Evolutionary conservation across 2,797 vertebrate species (phyloP).

Genomic region (Pipistrellus kuhlii): DNA sequence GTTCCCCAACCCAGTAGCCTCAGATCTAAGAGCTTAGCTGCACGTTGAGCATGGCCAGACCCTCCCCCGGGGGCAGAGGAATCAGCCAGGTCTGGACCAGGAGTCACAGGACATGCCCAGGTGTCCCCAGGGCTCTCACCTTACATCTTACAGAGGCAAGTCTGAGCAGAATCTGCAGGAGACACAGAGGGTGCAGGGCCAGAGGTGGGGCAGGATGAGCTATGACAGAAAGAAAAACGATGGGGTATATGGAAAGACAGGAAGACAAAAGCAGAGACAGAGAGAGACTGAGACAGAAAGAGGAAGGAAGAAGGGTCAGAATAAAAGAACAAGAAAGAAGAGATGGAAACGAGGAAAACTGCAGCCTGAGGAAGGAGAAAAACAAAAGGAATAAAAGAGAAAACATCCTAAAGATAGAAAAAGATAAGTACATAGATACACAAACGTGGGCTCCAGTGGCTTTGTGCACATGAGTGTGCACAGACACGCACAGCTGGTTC

Average conservation of each 20-base stretch:
- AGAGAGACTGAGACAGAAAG: background rate
- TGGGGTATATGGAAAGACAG: background rate
- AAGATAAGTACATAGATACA: background rate
- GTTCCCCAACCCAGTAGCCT: fast-evolving
- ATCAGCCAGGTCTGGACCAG: background rate
- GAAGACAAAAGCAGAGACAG: background rate
- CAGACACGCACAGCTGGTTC: fast-evolving
- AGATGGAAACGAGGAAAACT: background rate
- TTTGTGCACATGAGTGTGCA: background rate
- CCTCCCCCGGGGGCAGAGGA: background rate
- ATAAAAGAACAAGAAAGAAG: background rate
- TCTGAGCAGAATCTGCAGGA: background rate
- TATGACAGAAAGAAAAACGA: background rate
- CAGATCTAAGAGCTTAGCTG: background rate
- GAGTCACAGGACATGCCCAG: background rate
- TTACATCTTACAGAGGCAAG: background rate
- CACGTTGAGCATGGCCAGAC: fast-evolving
- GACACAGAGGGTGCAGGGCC: background rate
- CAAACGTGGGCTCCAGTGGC: fast-evolving
- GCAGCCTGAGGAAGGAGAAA: background rate
- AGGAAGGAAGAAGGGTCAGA: background rate
- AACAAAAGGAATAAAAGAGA: background rate
- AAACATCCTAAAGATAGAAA: background rate
- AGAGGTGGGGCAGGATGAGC: fast-evolving
- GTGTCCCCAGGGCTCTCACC: background rate